These are phyloP conservation scores for Pachypeltis micranthus DNA, from an alignment of 1,140 invertebrate genomes.

Conservation along the genomic window DNA sequence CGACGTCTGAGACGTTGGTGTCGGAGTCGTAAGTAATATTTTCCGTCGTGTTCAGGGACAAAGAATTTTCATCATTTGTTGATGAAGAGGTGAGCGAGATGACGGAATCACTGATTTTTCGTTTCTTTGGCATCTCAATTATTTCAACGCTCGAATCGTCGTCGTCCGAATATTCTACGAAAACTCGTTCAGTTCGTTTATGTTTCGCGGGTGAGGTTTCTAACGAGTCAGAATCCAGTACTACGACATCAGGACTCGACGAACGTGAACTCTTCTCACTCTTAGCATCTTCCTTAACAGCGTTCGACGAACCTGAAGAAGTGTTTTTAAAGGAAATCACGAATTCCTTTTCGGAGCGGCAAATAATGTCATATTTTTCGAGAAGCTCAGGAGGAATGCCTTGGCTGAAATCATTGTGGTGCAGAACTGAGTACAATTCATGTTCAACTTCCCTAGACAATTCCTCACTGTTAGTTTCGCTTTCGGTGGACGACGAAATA, in stretches of 20 bases:
- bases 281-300: background rate
- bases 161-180: background rate
- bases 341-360: background rate
- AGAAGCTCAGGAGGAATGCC: constrained; percentile 16
- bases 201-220: background rate
- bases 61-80: background rate
- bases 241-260: too few relatives aligned
- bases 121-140: background rate
- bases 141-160: constrained; percentile 4
- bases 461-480: constrained; percentile 11
- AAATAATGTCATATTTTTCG: constrained; percentile 7
- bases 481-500: background rate
- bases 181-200: background rate
- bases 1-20: background rate
- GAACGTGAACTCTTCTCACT: too few relatives aligned
- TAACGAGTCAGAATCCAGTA: too few relatives aligned
- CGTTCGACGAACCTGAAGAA: background rate
- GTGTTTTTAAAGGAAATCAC: background rate
- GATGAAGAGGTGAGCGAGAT: background rate
- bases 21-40: background rate
- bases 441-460: constrained; percentile 14
- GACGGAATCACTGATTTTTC: background rate
- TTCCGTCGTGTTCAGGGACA: background rate
- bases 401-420: constrained; percentile 21
- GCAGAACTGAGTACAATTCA: constrained; percentile 19